phyloP scores from a whole-genome alignment of 2,888 invertebrate species.

The Nebria brevicollis region DNA sequence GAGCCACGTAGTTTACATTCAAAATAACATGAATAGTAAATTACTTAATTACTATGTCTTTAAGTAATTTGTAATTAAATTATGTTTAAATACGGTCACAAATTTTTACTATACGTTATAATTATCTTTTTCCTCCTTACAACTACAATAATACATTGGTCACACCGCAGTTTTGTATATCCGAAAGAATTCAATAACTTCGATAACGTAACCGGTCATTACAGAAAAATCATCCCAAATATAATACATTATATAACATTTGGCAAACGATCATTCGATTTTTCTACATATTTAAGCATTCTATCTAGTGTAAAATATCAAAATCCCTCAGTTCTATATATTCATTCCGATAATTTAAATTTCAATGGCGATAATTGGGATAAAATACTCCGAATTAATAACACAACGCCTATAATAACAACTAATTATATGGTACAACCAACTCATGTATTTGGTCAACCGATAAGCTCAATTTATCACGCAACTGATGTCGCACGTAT shows the following conservation, averaged over 20 bases:
- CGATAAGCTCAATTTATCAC: slow-evolving; percentile 59
- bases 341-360: slow-evolving; percentile 55
- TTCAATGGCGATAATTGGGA: slow-evolving; percentile 53
- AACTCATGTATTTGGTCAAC: slow-evolving; percentile 60
- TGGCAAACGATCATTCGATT: slow-evolving; percentile 53
- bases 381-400: slow-evolving; percentile 48
- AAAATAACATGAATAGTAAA: neutral
- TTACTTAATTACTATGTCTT: neutral
- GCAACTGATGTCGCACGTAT: slow-evolving; percentile 59
- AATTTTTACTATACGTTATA: neutral
- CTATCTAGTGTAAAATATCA: slow-evolving; percentile 56
- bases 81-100: neutral
- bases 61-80: neutral
- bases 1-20: too few relatives aligned
- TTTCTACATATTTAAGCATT: slow-evolving; percentile 56
- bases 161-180: slow-evolving; percentile 7
- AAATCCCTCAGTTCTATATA: slow-evolving; percentile 54
- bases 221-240: slow-evolving; percentile 54
- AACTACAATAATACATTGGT: slow-evolving; percentile 25
- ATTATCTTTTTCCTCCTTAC: neutral
- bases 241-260: slow-evolving; percentile 59
- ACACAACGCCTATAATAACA: slow-evolving; percentile 46
- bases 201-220: neutral
- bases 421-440: slow-evolving; percentile 52
- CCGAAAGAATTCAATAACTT: neutral